Percentiles rank a stretch among this genome's conserved stretches.
phyloP scores from a whole-genome alignment of 1,140 invertebrate species.

The Bombus consobrinus region DNA sequence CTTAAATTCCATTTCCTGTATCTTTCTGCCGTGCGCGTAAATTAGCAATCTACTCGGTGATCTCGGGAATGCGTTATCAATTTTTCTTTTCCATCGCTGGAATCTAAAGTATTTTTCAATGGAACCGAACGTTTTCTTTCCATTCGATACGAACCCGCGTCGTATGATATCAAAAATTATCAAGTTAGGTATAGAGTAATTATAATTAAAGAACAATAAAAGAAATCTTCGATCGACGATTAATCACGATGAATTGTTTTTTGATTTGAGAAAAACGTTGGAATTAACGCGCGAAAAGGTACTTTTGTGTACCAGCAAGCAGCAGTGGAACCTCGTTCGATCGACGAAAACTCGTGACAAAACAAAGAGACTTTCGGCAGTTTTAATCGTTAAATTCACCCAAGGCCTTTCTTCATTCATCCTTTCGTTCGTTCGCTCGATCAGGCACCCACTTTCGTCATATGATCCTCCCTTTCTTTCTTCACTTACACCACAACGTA shows the following conservation, averaged over 20 bases:
- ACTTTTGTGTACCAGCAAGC: neutral
- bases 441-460: neutral
- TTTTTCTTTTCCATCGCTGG: neutral
- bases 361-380: neutral
- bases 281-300: neutral
- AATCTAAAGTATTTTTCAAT: neutral
- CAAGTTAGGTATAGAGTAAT: neutral
- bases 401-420: conserved; percentile 18
- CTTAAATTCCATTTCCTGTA: conserved; percentile 56
- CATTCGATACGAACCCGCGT: neutral
- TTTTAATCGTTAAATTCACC: conserved; percentile 18
- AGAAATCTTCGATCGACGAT: neutral
- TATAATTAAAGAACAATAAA: neutral
- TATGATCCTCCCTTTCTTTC: neutral
- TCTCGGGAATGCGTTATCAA: neutral
- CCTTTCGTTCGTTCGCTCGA: neutral
- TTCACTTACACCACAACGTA: neutral
- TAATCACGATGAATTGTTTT: neutral
- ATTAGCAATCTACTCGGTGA: conserved; percentile 38
- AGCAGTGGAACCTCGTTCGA: neutral
- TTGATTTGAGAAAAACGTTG: neutral
- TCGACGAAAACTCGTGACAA: neutral
- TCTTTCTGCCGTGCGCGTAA: conserved; percentile 37
- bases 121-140: neutral
- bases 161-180: neutral